phyloP scores from a whole-genome alignment of 2,888 invertebrate genomes.

The Allacma fusca region DNA sequence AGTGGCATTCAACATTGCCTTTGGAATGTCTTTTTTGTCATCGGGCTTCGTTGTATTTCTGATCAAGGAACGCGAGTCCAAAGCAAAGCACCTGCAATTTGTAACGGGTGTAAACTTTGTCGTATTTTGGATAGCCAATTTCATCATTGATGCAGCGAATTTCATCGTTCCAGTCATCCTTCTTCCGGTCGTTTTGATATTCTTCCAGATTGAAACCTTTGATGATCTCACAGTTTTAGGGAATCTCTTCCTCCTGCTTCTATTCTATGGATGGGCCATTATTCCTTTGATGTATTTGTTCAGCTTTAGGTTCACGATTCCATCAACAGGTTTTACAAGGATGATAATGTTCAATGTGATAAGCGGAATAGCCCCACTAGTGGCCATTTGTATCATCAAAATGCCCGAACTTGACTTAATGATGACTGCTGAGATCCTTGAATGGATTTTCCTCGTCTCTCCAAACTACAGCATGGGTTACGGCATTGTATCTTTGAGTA shows the following conservation, averaged over 20 bases:
- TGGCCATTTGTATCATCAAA: constrained; percentile 75
- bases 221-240: constrained; percentile 31
- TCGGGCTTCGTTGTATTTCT: constrained; percentile 67
- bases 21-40: constrained; percentile 69
- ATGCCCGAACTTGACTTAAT: constrained; percentile 71
- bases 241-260: constrained; percentile 66
- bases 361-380: constrained; percentile 75
- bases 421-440: constrained; percentile 70
- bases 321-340: constrained; percentile 79
- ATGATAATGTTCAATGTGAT: constrained; percentile 77
- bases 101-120: constrained; percentile 75
- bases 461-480: constrained; percentile 75
- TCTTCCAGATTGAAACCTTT: constrained; percentile 55
- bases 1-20: constrained; percentile 72
- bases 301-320: constrained; percentile 72
- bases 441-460: constrained; percentile 74
- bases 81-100: constrained; percentile 76
- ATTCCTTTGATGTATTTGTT: constrained; percentile 76
- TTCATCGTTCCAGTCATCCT: constrained; percentile 68
- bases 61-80: constrained; percentile 74
- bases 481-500: constrained; percentile 65
- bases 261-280: constrained; percentile 74
- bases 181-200: constrained; percentile 69
- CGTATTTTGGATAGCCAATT: constrained; percentile 75
- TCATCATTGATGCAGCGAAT: constrained; percentile 74